Evolutionary conservation across 2,797 vertebrate genomes (phyloP).

Genomic region (Schizopygopsis malacanthus): DNA sequence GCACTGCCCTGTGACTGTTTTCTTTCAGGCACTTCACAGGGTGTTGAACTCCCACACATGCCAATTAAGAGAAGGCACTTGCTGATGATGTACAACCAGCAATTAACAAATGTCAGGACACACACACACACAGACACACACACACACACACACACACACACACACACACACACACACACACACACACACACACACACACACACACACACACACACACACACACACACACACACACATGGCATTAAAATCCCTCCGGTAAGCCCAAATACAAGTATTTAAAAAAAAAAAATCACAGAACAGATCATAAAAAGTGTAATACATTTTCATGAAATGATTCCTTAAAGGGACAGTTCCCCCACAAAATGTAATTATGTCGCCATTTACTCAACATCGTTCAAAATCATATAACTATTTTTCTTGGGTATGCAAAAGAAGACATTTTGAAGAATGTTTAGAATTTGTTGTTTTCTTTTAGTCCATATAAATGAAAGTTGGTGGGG

Average conservation of each 20-base stretch:
- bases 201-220: too few relatives aligned
- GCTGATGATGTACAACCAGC: constrained; percentile 64
- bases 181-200: too few relatives aligned
- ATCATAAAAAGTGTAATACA: constrained; percentile 45
- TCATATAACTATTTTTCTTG: background rate
- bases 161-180: too few relatives aligned
- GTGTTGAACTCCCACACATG: constrained; percentile 54
- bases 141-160: too few relatives aligned
- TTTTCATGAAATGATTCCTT: background rate
- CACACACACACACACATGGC: too few relatives aligned
- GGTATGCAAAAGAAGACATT: background rate
- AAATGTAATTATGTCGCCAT: constrained; percentile 21
- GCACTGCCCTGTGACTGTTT: constrained; percentile 21
- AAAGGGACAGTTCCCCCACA: background rate
- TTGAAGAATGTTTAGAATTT: background rate
- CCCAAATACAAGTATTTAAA: background rate
- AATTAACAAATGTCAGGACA: constrained; percentile 58
- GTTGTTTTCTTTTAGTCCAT: background rate
- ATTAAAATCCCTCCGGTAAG: background rate
- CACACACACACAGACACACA: too few relatives aligned
- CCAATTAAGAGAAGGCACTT: constrained; percentile 68
- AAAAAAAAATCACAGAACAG: background rate
- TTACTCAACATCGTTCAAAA: background rate
- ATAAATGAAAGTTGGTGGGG: background rate
- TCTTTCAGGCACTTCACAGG: constrained; percentile 42